phyloP scores from a whole-genome alignment of 2,113 vertebrate species.

The Dolichotis patagonum region DNA sequence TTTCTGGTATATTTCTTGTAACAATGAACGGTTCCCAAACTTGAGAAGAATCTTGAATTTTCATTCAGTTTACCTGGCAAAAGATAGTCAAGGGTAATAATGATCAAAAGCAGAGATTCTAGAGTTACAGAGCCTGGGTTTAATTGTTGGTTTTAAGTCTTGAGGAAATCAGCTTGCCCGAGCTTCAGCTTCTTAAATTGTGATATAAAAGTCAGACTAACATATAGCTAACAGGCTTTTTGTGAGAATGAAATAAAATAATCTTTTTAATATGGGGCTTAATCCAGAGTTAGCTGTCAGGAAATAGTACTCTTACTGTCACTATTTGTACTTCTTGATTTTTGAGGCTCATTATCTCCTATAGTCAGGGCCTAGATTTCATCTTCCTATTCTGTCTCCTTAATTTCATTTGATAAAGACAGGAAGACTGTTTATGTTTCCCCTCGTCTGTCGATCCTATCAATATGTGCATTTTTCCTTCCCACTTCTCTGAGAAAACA shows the following conservation, averaged over 20 bases:
- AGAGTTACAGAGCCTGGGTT: not conserved
- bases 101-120: not conserved
- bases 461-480: not conserved
- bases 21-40: not conserved
- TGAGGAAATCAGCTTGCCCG: not conserved
- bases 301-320: not conserved
- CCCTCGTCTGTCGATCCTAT: not conserved
- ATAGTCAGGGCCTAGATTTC: not conserved
- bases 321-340: not conserved
- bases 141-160: not conserved
- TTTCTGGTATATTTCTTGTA: not conserved
- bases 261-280: not conserved
- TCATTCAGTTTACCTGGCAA: not conserved
- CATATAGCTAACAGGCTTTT: not conserved
- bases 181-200: not conserved
- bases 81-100: not conserved
- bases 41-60: not conserved
- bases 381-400: not conserved
- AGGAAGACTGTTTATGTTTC: not conserved
- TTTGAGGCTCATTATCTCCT: not conserved
- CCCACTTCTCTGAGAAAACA: not conserved
- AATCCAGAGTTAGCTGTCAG: not conserved
- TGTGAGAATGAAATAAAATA: not conserved
- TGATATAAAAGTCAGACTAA: not conserved
- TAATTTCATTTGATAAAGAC: not conserved